These are phyloP conservation scores for Myoxocephalus aenaeus DNA, from an alignment of 2,797 vertebrate genomes.

Conservation along the genomic window DNA sequence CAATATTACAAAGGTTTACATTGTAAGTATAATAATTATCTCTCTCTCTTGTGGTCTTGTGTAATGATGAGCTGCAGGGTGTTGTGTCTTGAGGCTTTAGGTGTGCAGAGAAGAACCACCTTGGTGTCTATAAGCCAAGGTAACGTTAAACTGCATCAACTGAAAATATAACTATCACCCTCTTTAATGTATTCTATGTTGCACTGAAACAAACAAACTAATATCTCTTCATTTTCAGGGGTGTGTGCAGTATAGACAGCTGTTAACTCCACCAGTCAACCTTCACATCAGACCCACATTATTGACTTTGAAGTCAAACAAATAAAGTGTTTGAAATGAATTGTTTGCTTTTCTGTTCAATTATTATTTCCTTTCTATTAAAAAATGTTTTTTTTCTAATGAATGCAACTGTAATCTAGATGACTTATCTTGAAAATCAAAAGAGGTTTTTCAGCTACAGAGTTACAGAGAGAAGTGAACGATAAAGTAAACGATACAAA, in stretches of 20 bases:
- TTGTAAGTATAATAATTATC: neutral
- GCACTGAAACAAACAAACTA: slow-evolving; percentile 3
- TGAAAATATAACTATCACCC: neutral
- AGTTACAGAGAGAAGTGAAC: neutral
- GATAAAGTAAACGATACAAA: neutral
- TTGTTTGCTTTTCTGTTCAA: neutral
- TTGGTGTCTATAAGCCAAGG: slow-evolving; percentile 84
- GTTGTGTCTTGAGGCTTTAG: slow-evolving; percentile 85
- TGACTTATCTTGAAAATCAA: neutral
- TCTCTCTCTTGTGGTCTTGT: slow-evolving; percentile 80
- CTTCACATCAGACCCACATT: neutral
- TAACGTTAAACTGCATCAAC: slow-evolving; percentile 25
- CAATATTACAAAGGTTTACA: neutral
- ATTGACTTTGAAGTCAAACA: neutral
- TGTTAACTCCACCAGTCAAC: slow-evolving; percentile 35
- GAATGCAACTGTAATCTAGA: neutral
- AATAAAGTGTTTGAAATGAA: slow-evolving; percentile 25
- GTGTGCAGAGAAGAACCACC: slow-evolving; percentile 75
- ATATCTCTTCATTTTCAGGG: slow-evolving; percentile 50
- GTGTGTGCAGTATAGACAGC: slow-evolving; percentile 56
- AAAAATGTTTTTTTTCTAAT: neutral
- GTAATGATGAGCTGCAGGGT: slow-evolving; percentile 82
- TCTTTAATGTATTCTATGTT: neutral
- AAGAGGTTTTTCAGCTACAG: neutral
- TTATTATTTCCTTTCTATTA: neutral